Evolutionary conservation across 2,113 vertebrate genomes (phyloP).

Genomic region (Hippocampus abdominalis): DNA sequence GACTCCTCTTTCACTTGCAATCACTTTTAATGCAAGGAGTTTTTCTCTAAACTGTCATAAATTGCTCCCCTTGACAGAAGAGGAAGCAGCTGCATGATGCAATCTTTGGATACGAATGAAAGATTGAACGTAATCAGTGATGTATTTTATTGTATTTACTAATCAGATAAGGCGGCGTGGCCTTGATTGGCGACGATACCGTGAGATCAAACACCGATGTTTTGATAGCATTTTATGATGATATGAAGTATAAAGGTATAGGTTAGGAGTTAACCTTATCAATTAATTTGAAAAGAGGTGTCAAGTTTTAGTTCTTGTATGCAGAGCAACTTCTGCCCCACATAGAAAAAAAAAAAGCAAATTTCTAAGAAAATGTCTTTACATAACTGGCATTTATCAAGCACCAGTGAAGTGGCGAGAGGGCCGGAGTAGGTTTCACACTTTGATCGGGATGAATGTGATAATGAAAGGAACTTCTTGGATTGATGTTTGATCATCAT

Average conservation of each 20-base stretch:
- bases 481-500: conserved; percentile 57
- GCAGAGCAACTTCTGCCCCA: not conserved
- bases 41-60: not conserved
- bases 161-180: conserved; percentile 16
- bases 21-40: not conserved
- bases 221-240: conserved; percentile 21
- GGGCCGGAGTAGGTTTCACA: conserved; percentile 36
- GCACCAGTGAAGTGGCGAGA: conserved; percentile 17
- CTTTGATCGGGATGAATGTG: conserved; percentile 49
- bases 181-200: too few species aligned
- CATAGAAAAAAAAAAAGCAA: conserved; percentile 31
- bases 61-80: conserved; percentile 9
- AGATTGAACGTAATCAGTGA: conserved; percentile 40
- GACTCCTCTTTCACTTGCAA: not conserved
- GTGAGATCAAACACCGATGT: not conserved
- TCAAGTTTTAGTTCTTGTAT: conserved; percentile 7
- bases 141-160: conserved; percentile 37
- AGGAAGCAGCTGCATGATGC: conserved; percentile 41
- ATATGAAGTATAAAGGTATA: conserved; percentile 8
- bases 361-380: conserved; percentile 52
- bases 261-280: conserved; percentile 13
- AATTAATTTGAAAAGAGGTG: conserved; percentile 16
- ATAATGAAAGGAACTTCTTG: conserved; percentile 49
- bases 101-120: not conserved
- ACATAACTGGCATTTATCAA: conserved; percentile 52